Evolutionary conservation across 2,888 invertebrate genomes (phyloP).

Genomic region (Drosophila mettleri): DNA sequence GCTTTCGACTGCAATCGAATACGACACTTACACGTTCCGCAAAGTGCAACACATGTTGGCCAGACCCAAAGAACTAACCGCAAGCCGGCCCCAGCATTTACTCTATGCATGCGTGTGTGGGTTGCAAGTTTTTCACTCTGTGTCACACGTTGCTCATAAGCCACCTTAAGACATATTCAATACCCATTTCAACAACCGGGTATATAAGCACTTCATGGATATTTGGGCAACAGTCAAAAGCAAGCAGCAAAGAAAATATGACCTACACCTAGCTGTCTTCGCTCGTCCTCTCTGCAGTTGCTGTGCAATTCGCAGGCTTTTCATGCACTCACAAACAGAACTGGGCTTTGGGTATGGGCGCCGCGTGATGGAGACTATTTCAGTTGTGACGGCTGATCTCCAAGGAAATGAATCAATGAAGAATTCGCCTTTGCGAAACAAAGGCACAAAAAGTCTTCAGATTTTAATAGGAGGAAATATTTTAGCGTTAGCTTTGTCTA

Average conservation of each 20-base stretch:
- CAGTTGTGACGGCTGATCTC: not conserved
- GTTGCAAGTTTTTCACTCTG: conserved; percentile 1
- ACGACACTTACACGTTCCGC: conserved; percentile 47
- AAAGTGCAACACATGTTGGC: conserved; percentile 38
- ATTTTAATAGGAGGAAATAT: too few relatives aligned
- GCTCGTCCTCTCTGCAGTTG: not conserved
- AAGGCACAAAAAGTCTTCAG: too few relatives aligned
- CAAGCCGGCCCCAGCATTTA: conserved; percentile 13
- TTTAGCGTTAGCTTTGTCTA: not conserved
- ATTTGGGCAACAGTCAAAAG: too few relatives aligned
- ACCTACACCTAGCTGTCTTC: not conserved
- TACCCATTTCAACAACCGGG: not conserved
- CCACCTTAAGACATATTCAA: conserved; percentile 3
- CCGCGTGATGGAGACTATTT: too few relatives aligned
- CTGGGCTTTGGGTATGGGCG: conserved; percentile 52
- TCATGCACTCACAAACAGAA: conserved; percentile 42
- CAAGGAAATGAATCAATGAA: not conserved
- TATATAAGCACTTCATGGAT: too few relatives aligned
- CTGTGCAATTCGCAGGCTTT: conserved; percentile 35
- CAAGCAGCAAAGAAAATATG: too few relatives aligned
- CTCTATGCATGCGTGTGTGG: not conserved
- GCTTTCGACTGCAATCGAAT: conserved; percentile 43
- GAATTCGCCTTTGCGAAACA: conserved; percentile 1
- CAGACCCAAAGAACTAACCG: conserved; percentile 17
- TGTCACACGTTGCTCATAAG: conserved; percentile 5